These are phyloP conservation scores for Pituophis catenifer DNA, from an alignment of 2,113 vertebrate species.

Conservation along the genomic window DNA sequence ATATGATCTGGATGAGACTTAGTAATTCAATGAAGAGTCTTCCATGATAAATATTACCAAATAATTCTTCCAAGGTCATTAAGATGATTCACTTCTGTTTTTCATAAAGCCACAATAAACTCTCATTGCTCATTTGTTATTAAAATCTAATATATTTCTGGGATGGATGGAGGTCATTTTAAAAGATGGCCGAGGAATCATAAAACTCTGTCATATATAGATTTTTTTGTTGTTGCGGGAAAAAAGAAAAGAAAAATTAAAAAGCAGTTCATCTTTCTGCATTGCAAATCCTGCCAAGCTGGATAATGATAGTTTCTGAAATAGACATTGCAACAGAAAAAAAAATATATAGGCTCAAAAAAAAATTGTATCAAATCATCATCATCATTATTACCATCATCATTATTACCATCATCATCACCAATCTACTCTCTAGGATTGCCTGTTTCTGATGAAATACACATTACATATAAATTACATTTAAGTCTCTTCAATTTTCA, in stretches of 20 bases:
- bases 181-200: not conserved
- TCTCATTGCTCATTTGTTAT: slow-evolving; percentile 14
- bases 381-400: not conserved
- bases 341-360: not conserved
- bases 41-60: not conserved
- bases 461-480: not conserved
- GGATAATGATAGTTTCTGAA: not conserved
- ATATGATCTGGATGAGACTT: not conserved
- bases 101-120: not conserved
- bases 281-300: slow-evolving; percentile 5
- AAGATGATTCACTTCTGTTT: not conserved
- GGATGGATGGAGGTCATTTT: not conserved
- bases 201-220: not conserved
- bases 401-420: not conserved
- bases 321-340: not conserved
- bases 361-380: not conserved
- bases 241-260: slow-evolving; percentile 15
- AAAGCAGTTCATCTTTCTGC: not conserved
- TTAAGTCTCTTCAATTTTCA: not conserved
- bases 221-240: not conserved
- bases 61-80: not conserved
- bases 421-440: not conserved
- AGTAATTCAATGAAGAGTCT: not conserved
- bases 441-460: not conserved
- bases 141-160: slow-evolving; percentile 9